Base-by-base conservation (phyloP, 2,113 vertebrate species). In the Callithrix jacchus region DNA sequence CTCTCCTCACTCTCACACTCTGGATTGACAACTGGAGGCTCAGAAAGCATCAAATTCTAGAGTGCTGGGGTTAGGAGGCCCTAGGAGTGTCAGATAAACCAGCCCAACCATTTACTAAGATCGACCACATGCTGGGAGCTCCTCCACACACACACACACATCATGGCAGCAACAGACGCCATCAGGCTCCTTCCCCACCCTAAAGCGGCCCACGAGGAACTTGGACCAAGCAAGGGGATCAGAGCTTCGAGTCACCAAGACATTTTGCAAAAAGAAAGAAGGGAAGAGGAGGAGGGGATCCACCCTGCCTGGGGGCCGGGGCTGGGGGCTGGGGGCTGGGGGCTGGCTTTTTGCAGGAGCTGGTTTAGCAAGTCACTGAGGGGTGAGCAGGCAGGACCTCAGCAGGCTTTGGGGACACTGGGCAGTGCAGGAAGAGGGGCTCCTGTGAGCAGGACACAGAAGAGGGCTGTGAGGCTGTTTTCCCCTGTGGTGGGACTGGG, bases 401-500 rank as follows among this genome's bases (percentile, higher is more conserved):
- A 58, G 87, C 25, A 54, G 58, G 21, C 20, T 30, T 9, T 9
- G 0, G 2, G 20, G 25, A 30, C 18, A 3, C 25, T 3, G 45
- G 23, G 64, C 21, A 25, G 21, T 0, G 4, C 1, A 32, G 40
- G 58, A n/a, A 61, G 27, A 32, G 0, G 20, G 47, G 2, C 16
- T 79, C 37, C 2, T 0, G 2, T 17, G 23, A 45, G 32, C 7
- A 0, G 35, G 35, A 45, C 4, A 23, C 35, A 16, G n/a, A 85
- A n/a, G 10, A 18, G 49, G 23, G 23, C 2, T 17, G 17, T 20
- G 27, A 74, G 27, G 4, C 32, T 10, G 17, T 21, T 12, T 37
- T 1, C 4, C n/a, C 32, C 23, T 0, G 5, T 5, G 27, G 23
- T 9, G 3, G 8, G 52, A 32, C 17, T 4, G 30, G 76, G 16